Conservation (phyloP, 2,888 invertebrate genomes). For the Clunio marinus region DNA sequence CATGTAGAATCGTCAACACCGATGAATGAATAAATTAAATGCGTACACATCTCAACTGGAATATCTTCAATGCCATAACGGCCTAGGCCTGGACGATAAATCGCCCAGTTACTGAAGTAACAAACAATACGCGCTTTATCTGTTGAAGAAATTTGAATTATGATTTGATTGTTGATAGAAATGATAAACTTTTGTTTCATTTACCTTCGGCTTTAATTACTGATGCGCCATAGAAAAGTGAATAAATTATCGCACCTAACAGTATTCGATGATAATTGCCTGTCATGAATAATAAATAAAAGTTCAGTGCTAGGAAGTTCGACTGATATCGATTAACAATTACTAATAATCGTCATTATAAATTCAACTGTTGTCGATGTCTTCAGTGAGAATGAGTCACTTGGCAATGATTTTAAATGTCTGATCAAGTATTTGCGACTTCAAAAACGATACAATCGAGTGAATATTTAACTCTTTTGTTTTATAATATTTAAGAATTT, state of each 20-base stretch:
- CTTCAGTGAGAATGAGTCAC: no score
- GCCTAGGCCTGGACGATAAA: constrained; percentile 77
- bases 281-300: constrained; percentile 8
- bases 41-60: constrained; percentile 77
- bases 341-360: not conserved
- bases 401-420: no score
- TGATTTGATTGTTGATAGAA: not conserved
- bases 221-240: constrained; percentile 10
- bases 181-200: not conserved
- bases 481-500: no score
- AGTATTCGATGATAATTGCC: constrained; percentile 31
- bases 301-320: not conserved
- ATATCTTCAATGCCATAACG: constrained; percentile 80
- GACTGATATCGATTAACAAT: not conserved
- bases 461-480: no score
- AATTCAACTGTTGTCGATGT: not conserved
- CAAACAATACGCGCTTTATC: constrained; percentile 54
- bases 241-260: constrained; percentile 4
- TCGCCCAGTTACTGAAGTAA: constrained; percentile 78
- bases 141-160: constrained; percentile 15
- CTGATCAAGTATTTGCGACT: no score
- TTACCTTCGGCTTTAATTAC: constrained; percentile 27
- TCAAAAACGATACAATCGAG: no score
- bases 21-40: constrained; percentile 83
- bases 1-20: constrained; percentile 75